Evolutionary conservation across 2,797 vertebrate species (phyloP).

Genomic region (Monodelphis domestica): DNA sequence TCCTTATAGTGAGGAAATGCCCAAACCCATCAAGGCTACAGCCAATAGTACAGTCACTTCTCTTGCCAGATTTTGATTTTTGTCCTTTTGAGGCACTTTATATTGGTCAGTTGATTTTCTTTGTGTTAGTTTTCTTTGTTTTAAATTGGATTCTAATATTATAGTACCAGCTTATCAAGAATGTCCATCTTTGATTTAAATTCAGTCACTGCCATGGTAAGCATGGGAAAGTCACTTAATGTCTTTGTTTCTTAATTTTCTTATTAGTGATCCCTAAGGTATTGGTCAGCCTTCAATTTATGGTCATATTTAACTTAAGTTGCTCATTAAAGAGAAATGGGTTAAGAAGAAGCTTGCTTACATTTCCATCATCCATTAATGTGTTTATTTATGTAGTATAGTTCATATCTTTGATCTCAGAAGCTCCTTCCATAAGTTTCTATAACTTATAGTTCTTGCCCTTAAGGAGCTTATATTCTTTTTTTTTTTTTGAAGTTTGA

Average conservation of each 20-base stretch:
- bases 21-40: too few species aligned
- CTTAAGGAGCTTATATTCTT: not conserved
- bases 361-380: not conserved
- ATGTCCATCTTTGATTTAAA: not conserved
- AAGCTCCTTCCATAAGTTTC: not conserved
- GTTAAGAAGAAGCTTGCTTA: not conserved
- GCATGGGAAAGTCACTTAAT: too few species aligned
- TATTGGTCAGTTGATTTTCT: too few species aligned
- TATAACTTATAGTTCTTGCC: not conserved
- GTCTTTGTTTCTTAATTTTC: not conserved
- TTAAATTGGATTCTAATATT: not conserved
- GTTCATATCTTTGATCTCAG: not conserved
- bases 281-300: not conserved
- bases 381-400: not conserved
- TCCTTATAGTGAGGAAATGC: too few species aligned
- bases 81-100: too few species aligned
- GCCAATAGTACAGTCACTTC: too few species aligned
- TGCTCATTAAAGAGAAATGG: not conserved
- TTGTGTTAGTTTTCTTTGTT: not conserved
- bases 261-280: not conserved
- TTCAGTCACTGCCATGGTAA: not conserved
- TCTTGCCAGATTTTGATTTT: too few species aligned
- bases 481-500: too few species aligned
- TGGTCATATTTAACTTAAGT: not conserved
- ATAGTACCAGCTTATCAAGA: not conserved